These are phyloP conservation scores for Donacobius atricapilla DNA, from an alignment of 2,113 vertebrate genomes.

Conservation along the genomic window DNA sequence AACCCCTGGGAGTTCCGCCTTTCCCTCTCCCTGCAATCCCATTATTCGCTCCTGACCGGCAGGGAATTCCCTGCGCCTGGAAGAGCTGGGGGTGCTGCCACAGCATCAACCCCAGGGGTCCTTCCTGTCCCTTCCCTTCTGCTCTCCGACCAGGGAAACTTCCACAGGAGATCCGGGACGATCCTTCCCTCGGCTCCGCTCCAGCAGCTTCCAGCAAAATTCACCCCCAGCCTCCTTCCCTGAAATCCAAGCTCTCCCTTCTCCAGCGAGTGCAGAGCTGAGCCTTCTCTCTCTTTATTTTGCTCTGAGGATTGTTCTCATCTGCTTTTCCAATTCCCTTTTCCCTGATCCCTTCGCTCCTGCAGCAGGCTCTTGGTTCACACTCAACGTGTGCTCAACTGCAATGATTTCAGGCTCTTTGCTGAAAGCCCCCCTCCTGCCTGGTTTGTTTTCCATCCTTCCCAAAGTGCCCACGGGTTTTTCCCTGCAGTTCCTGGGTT, in stretches of 20 bases:
- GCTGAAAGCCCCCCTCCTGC: neutral
- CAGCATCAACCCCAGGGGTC: no score
- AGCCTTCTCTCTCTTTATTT: neutral
- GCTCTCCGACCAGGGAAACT: neutral
- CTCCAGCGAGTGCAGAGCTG: neutral
- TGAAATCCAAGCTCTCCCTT: neutral
- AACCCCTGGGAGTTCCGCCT: neutral
- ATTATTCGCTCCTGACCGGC: neutral
- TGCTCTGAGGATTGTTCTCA: neutral
- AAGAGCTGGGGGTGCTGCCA: neutral
- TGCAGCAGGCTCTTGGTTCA: neutral
- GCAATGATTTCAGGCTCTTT: neutral
- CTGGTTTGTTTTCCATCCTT: neutral
- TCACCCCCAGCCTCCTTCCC: neutral
- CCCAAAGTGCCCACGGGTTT: neutral
- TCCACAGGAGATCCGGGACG: neutral
- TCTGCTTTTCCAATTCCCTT: neutral
- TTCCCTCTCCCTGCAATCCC: neutral
- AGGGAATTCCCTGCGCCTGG: neutral
- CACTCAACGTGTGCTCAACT: fast-evolving
- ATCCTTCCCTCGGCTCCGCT: neutral
- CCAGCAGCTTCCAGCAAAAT: neutral
- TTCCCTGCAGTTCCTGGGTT: neutral
- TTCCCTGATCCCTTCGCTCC: neutral
- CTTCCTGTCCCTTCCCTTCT: neutral